phyloP scores from a whole-genome alignment of 2,888 invertebrate species.

The Cacoxenus indagator region DNA sequence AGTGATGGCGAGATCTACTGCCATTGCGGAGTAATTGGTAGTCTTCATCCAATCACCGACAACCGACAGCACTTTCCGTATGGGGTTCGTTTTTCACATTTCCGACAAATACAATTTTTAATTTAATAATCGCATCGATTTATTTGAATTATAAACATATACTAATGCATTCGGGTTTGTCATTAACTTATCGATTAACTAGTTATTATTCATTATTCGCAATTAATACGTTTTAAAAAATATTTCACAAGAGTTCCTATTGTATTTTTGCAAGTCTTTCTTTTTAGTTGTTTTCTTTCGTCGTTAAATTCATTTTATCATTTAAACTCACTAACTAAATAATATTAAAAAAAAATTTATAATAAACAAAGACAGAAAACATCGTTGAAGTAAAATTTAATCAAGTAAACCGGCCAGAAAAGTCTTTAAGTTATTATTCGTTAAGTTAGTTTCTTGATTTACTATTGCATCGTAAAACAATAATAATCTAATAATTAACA shows the following conservation, averaged over 20 bases:
- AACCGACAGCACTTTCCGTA: too few species aligned
- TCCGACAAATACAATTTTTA: too few species aligned
- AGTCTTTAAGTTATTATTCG: background rate
- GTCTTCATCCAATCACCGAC: too few species aligned
- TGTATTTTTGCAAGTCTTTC: background rate
- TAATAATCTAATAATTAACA: background rate
- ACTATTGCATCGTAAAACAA: background rate
- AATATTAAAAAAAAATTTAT: background rate
- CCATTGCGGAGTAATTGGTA: too few species aligned
- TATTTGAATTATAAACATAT: conserved; percentile 12
- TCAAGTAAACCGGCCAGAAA: conserved; percentile 1
- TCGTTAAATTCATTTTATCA: background rate
- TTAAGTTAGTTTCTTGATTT: background rate
- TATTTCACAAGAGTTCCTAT: background rate
- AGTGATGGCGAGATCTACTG: too few species aligned
- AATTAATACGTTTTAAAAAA: conserved; percentile 18
- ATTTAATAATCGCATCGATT: background rate
- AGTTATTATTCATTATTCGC: background rate
- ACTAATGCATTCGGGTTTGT: background rate
- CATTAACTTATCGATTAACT: conserved; percentile 8
- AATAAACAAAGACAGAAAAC: background rate
- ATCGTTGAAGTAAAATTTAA: too few species aligned
- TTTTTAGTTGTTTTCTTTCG: background rate
- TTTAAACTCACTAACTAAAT: background rate
- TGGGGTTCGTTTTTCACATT: too few species aligned